Evolutionary conservation across 2,113 vertebrate genomes (phyloP).

Genomic region (Phylloscopus trochilus): DNA sequence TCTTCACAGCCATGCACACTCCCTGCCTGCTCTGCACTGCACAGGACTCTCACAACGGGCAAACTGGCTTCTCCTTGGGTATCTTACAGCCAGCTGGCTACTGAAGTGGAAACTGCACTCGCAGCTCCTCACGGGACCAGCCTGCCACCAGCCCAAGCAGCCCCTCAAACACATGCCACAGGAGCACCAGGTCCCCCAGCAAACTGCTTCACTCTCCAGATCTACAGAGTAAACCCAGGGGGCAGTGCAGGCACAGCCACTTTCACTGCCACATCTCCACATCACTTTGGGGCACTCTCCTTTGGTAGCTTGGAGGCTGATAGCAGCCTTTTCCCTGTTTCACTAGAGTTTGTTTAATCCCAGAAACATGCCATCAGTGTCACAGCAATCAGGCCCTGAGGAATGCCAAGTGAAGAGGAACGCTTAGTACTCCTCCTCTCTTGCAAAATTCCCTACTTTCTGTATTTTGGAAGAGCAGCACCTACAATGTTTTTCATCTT

Average conservation of each 20-base stretch:
- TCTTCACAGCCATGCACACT: not conserved
- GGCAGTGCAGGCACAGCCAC: not conserved
- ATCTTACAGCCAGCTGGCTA: not conserved
- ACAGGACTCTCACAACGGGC: not conserved
- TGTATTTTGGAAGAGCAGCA: not conserved
- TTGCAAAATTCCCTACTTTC: not conserved
- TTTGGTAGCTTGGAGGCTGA: not conserved
- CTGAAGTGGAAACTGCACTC: not conserved
- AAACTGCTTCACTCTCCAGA: not conserved
- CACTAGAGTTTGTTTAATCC: not conserved
- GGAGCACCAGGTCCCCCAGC: not conserved
- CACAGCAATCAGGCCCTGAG: not conserved
- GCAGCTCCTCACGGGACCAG: fast-evolving
- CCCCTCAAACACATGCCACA: not conserved
- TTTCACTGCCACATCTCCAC: not conserved
- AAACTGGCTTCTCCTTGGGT: not conserved
- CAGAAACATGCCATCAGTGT: not conserved
- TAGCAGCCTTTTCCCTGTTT: not conserved
- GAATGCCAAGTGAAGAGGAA: not conserved
- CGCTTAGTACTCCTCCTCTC: not conserved
- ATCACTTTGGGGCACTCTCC: not conserved
- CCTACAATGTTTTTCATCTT: not conserved
- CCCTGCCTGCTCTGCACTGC: not conserved
- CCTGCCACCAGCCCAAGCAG: not conserved
- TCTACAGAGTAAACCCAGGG: fast-evolving